Conservation (phyloP, 2,888 invertebrate genomes). For the Acrobasis repandana region DNA sequence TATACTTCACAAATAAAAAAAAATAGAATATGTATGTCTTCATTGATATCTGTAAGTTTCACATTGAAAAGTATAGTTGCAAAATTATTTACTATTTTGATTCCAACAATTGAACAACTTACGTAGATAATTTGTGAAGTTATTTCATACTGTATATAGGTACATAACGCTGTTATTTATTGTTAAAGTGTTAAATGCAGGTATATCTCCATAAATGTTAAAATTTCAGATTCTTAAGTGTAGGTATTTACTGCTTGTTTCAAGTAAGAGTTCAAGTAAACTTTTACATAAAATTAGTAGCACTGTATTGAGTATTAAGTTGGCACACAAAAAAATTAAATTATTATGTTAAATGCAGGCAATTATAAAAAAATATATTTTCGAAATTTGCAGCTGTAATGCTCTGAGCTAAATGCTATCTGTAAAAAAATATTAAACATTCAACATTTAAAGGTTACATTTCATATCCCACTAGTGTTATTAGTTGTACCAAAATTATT, state of each 20-base stretch:
- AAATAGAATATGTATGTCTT: background rate
- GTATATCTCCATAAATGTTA: background rate
- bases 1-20: conserved; percentile 12
- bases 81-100: background rate
- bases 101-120: background rate
- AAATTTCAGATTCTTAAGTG: background rate
- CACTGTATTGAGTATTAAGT: too few species aligned
- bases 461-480: conserved; percentile 27
- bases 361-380: too few species aligned
- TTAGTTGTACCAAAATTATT: conserved; percentile 2
- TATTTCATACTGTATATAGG: conserved; percentile 8
- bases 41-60: too few species aligned
- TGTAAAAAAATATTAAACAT: background rate
- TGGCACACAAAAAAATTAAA: too few species aligned
- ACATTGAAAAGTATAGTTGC: background rate
- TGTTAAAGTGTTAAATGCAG: conserved; percentile 19
- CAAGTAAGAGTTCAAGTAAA: too few species aligned
- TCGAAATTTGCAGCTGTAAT: too few species aligned
- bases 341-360: too few species aligned
- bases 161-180: conserved; percentile 9
- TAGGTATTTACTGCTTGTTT: background rate
- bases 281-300: too few species aligned
- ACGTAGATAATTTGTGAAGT: background rate
- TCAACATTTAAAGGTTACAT: background rate
- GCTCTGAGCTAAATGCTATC: background rate